Percentiles rank a stretch among this genome's conserved stretches.
These are phyloP conservation scores for Tachina fera DNA, from an alignment of 2,888 invertebrate species.

Conservation along the genomic window DNA sequence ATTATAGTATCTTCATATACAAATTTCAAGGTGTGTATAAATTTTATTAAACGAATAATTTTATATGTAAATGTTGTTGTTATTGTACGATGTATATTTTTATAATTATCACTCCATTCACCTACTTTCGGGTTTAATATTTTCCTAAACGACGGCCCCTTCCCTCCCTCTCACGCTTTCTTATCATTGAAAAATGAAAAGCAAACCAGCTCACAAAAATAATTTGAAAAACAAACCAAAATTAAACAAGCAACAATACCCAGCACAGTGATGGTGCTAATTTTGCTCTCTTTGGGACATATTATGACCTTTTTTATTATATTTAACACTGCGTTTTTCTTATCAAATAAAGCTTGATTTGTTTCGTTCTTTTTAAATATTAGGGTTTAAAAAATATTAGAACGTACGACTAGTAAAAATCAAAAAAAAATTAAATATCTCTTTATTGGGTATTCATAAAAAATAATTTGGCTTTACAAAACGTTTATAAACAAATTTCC, in stretches of 20 bases:
- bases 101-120: conserved; percentile 78
- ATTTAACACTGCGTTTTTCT: too few species aligned
- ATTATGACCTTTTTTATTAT: background rate
- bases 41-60: conserved; percentile 36
- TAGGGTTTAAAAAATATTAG: too few species aligned
- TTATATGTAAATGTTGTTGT: conserved; percentile 17
- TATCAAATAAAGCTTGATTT: too few species aligned
- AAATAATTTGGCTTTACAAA: too few species aligned
- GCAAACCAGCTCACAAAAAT: conserved; percentile 33
- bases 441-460: too few species aligned
- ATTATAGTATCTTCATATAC: conserved; percentile 21
- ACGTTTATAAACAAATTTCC: too few species aligned
- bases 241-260: conserved; percentile 29
- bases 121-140: conserved; percentile 77
- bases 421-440: too few species aligned
- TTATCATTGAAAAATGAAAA: conserved; percentile 44
- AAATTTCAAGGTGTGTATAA: conserved; percentile 60
- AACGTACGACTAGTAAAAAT: too few species aligned
- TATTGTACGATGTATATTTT: conserved; percentile 59
- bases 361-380: too few species aligned
- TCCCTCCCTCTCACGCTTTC: conserved; percentile 33
- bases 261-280: conserved; percentile 24
- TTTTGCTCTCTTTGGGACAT: background rate
- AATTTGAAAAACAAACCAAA: conserved; percentile 14
- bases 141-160: conserved; percentile 14